Percentiles rank a stretch among this genome's conserved stretches.
These are phyloP conservation scores for Seira sanloemensis DNA, from an alignment of 2,888 invertebrate species.

Conservation along the genomic window DNA sequence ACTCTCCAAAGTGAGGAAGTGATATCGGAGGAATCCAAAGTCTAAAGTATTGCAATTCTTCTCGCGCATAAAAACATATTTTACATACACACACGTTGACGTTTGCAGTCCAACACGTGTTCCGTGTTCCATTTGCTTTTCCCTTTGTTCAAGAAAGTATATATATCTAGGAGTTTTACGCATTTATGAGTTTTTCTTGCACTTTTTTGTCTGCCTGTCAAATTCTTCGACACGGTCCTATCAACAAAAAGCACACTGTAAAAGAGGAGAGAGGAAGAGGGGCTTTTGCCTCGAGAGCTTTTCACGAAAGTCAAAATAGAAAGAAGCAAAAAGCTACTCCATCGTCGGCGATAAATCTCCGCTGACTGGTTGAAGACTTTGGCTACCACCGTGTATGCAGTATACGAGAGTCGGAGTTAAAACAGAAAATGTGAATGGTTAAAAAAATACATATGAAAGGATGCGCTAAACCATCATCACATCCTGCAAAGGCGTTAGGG, in stretches of 20 bases:
- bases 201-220: neutral
- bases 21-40: neutral
- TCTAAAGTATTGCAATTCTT: too few species aligned
- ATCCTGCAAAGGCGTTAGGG: neutral
- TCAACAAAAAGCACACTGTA: too few species aligned
- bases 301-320: neutral
- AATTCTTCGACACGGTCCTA: too few species aligned
- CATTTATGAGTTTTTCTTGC: too few species aligned
- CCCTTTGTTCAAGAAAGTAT: too few species aligned
- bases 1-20: neutral
- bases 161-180: neutral
- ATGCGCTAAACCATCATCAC: neutral
- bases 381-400: neutral
- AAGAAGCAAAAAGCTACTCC: slow-evolving; percentile 13
- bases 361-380: slow-evolving; percentile 16
- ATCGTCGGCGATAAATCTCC: slow-evolving; percentile 25
- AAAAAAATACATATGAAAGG: neutral
- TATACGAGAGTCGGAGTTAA: neutral
- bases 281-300: too few species aligned
- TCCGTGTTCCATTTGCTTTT: too few species aligned
- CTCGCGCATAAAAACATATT: too few species aligned
- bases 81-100: too few species aligned
- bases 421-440: neutral
- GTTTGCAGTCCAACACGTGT: too few species aligned
- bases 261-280: too few species aligned